Conservation (phyloP, 1,140 invertebrate species). For the Arion vulgaris region DNA sequence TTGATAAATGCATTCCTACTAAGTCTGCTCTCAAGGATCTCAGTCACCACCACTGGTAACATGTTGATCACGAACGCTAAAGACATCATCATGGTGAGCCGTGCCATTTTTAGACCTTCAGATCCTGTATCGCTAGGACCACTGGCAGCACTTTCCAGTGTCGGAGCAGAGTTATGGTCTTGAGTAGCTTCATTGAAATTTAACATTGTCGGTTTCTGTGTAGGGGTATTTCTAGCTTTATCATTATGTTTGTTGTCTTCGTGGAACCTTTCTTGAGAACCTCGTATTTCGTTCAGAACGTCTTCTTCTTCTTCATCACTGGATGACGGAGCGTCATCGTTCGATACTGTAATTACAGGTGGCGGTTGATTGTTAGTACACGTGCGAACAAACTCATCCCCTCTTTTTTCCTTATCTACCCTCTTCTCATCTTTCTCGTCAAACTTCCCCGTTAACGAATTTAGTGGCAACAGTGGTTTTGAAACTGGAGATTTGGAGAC, state of each 20-base stretch:
- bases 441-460: conserved; percentile 1
- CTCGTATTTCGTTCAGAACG: conserved; percentile 27
- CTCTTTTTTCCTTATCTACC: not conserved
- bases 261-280: not conserved
- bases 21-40: conserved; percentile 48
- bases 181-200: conserved; percentile 27
- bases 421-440: conserved; percentile 34
- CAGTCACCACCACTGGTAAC: conserved; percentile 59
- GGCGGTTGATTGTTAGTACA: conserved; percentile 30
- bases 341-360: conserved; percentile 55
- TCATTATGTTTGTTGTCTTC: not conserved
- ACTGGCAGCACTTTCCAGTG: conserved; percentile 29
- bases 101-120: conserved; percentile 40
- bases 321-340: conserved; percentile 32
- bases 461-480: conserved; percentile 30
- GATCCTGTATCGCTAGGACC: conserved; percentile 24
- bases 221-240: not conserved
- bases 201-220: conserved; percentile 15
- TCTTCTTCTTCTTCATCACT: not conserved
- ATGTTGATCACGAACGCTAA: conserved; percentile 56
- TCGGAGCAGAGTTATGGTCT: conserved; percentile 29
- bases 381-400: conserved; percentile 17
- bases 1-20: conserved; percentile 53
- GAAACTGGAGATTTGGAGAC: not conserved
- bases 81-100: conserved; percentile 54